A percentile compares a stretch with the other conserved stretches of the same genome.
Conservation (phyloP, 2,113 vertebrate genomes). For the Panthera tigris region DNA sequence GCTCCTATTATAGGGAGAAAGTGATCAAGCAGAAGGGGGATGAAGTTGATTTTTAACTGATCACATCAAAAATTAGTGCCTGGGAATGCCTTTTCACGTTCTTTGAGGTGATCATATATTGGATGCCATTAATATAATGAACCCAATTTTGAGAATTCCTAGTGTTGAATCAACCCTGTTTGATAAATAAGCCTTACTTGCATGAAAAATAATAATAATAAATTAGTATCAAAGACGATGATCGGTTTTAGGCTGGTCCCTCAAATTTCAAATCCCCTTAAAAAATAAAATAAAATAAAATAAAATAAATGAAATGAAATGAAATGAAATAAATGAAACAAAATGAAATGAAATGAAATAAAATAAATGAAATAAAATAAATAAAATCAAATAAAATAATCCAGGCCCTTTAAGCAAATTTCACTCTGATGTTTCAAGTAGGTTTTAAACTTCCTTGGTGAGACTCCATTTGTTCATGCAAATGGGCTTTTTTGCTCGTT, state of each 20-base stretch:
- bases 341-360: background rate
- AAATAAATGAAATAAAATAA: background rate
- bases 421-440: background rate
- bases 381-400: background rate
- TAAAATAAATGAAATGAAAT: background rate
- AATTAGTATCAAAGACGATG: background rate
- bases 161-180: background rate
- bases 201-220: background rate
- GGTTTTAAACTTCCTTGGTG: background rate
- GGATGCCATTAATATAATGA: background rate
- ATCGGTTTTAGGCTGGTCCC: background rate
- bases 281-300: background rate
- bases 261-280: background rate
- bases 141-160: background rate
- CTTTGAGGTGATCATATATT: background rate
- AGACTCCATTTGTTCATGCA: background rate
- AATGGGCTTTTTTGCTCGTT: conserved; percentile 29
- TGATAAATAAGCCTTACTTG: background rate
- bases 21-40: background rate
- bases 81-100: background rate
- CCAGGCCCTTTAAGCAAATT: background rate
- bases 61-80: background rate
- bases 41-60: background rate
- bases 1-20: background rate
- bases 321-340: background rate